Percentiles rank a stretch among this genome's conserved stretches.
These are phyloP conservation scores for Chloroclysta siterata DNA, from an alignment of 2,888 invertebrate genomes.

Conservation along the genomic window DNA sequence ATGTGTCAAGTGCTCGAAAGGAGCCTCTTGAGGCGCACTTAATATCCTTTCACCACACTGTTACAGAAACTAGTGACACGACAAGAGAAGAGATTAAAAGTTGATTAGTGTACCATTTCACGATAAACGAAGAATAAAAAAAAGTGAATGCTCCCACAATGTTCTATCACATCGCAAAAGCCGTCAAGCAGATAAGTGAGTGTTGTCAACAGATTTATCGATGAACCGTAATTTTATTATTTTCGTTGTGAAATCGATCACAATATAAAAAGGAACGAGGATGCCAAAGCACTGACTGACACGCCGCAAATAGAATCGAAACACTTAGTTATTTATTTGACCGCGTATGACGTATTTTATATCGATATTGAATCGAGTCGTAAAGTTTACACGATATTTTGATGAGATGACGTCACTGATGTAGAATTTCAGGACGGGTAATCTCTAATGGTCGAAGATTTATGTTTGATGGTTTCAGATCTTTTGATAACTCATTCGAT, in stretches of 20 bases:
- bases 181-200: constrained; percentile 31
- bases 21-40: too few species aligned
- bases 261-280: constrained; percentile 33
- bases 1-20: too few species aligned
- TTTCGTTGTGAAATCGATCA: constrained; percentile 36
- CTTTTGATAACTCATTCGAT: too few species aligned
- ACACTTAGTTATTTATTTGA: constrained; percentile 52
- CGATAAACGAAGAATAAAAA: too few species aligned
- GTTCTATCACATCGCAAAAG: constrained; percentile 9
- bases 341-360: constrained; percentile 49
- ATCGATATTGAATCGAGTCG: constrained; percentile 45
- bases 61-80: too few species aligned
- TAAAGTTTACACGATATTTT: constrained; percentile 47
- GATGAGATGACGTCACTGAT: constrained; percentile 43
- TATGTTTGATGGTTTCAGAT: constrained; percentile 8
- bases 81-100: too few species aligned
- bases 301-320: constrained; percentile 42
- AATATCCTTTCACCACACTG: too few species aligned
- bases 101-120: too few species aligned
- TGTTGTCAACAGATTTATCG: constrained; percentile 46
- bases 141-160: too few species aligned
- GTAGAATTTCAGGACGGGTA: constrained; percentile 36
- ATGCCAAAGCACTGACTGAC: constrained; percentile 30
- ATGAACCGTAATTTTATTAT: constrained; percentile 40
- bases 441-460: constrained; percentile 25